Base-by-base conservation (phyloP, 2,113 vertebrate species). In the Leptobrachium leishanense region DNA sequence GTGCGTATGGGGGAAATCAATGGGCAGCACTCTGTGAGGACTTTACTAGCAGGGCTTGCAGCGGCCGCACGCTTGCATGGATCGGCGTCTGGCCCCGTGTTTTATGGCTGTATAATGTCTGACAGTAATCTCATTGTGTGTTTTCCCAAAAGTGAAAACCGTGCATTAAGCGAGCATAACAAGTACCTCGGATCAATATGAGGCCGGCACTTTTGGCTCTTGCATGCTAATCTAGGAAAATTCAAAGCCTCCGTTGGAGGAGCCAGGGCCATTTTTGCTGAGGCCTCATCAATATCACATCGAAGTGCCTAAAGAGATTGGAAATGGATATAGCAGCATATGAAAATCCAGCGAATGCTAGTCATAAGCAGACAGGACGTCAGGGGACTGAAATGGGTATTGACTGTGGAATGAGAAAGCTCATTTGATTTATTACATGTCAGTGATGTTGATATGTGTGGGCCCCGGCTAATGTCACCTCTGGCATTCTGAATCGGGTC, bases 111-210 rank as follows among this genome's bases (percentile, higher is more conserved):
- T 79, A 86, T 89, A 77, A 88, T 87, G 85, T 80, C 85, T 85
- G 86, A 54, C 74, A 15, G 71, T 85, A 89, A 91, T 90, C 85
- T 82, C 88, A 82, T 88, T 90, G 79, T 87, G 72, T 68, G 9
- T 85, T 89, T 90, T 89, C 88, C 89, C 90, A 82, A 80, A 85
- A 86, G 89, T 83, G 83, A 87, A 88, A 88, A 81, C 81, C 71
- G 87, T 88, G 82, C 90, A 88, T 89, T 87, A 88, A 83, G 76
- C 50, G 11, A 72, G 74, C 15, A 5, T 81, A 86, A 67, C 82
- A 72, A 87, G 85, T 85, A 41, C 65, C 79, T 71, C 64, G 3
- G 86, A 89, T 92, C 90, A 79, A 91, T 91, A 85, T 0, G 0
- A 55, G 82, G 70, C 76, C 59, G 8, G 71, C 41, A 72, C 77